These are phyloP conservation scores for Homalodisca vitripennis DNA, from an alignment of 1,140 invertebrate genomes.

Conservation along the genomic window DNA sequence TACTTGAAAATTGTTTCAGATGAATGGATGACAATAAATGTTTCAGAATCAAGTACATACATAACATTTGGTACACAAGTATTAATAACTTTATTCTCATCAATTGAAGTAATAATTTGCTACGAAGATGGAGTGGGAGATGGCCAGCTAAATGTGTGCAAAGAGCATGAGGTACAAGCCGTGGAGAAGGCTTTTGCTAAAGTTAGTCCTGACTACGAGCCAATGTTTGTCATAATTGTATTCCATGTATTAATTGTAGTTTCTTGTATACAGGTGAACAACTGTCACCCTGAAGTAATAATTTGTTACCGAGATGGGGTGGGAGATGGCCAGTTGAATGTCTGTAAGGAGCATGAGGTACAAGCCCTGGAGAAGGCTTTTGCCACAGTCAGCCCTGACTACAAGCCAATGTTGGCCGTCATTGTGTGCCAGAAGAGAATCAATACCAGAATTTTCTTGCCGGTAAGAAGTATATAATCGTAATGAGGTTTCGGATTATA, in stretches of 20 bases:
- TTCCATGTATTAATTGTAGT: no score
- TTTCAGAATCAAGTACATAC: no score
- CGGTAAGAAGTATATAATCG: no score
- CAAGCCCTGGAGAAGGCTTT: conserved; percentile 69
- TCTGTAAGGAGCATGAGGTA: conserved; percentile 73
- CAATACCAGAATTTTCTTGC: conserved; percentile 72
- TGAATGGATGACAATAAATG: no score
- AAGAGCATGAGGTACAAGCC: conserved; percentile 78
- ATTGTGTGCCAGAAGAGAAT: conserved; percentile 91
- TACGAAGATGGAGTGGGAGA: conserved; percentile 93
- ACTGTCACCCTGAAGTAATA: conserved; percentile 69
- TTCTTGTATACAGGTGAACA: conserved; percentile 57
- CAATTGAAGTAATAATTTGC: conserved; percentile 83
- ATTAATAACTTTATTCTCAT: no score
- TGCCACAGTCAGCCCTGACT: conserved; percentile 49
- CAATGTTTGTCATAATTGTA: no score
- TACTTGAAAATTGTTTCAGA: no score
- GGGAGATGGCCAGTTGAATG: conserved; percentile 79
- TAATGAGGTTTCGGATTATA: no score
- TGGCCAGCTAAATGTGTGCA: conserved; percentile 70
- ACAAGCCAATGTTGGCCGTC: conserved; percentile 70
- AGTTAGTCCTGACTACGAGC: conserved; percentile 56
- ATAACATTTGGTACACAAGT: no score
- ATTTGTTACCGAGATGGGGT: conserved; percentile 92
- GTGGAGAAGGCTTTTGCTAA: conserved; percentile 59